Evolutionary conservation across 1,140 invertebrate genomes (phyloP).

Genomic region (silkworm (Bombyx mori)): DNA sequence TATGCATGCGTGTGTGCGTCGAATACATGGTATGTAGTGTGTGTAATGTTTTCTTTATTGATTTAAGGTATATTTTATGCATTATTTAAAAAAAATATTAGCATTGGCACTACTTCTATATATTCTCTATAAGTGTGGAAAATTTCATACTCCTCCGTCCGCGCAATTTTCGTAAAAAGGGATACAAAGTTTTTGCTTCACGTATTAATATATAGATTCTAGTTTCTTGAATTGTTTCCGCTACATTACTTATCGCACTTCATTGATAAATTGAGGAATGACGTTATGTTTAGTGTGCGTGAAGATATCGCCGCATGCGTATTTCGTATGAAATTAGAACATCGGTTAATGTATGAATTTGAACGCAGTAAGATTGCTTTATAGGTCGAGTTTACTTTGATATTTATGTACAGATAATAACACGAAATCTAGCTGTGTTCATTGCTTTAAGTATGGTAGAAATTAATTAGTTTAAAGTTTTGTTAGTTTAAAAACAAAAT

Average conservation of each 20-base stretch:
- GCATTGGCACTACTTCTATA: too few relatives aligned
- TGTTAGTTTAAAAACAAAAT: background rate
- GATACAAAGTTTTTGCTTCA: too few relatives aligned
- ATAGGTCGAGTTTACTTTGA: slow-evolving; percentile 26
- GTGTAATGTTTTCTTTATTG: too few relatives aligned
- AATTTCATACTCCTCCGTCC: too few relatives aligned
- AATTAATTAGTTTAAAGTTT: slow-evolving; percentile 7
- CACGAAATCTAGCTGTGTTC: slow-evolving; percentile 18
- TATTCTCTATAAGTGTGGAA: too few relatives aligned
- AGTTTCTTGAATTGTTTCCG: too few relatives aligned
- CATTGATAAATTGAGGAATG: slow-evolving; percentile 17
- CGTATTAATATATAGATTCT: too few relatives aligned
- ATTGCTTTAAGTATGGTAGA: slow-evolving; percentile 9
- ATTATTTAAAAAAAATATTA: too few relatives aligned
- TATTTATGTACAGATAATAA: slow-evolving; percentile 24
- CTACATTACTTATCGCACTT: slow-evolving; percentile 1
- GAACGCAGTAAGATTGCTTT: slow-evolving; percentile 20
- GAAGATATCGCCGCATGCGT: slow-evolving; percentile 14
- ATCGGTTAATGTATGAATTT: slow-evolving; percentile 15
- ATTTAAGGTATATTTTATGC: too few relatives aligned
- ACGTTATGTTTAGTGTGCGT: slow-evolving; percentile 8
- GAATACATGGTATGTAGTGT: too few relatives aligned
- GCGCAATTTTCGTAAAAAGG: too few relatives aligned
- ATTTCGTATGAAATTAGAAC: slow-evolving; percentile 24
- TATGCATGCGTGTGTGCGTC: too few relatives aligned